These are phyloP conservation scores for Troides helena DNA, from an alignment of 2,888 invertebrate species.

Conservation along the genomic window DNA sequence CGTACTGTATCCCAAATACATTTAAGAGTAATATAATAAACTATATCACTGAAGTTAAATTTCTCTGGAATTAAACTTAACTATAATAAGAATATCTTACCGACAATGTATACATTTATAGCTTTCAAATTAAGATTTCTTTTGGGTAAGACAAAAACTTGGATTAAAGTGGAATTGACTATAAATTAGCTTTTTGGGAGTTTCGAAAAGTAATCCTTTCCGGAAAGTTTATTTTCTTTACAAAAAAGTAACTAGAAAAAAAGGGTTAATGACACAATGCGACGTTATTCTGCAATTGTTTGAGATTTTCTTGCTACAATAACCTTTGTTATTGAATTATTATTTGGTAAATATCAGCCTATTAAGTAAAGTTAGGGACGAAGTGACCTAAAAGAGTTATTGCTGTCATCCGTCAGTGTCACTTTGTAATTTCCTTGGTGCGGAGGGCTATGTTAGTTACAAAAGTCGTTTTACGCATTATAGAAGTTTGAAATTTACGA, in stretches of 20 bases:
- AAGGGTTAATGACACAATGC: conserved; percentile 16
- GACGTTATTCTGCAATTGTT: conserved; percentile 8
- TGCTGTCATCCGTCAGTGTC: conserved; percentile 73
- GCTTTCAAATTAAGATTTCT: conserved; percentile 7
- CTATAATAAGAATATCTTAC: not conserved
- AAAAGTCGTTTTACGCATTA: conserved; percentile 62
- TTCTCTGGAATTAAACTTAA: not conserved
- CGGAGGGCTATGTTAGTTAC: conserved; percentile 63
- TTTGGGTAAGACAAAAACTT: conserved; percentile 19
- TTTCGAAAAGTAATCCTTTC: conserved; percentile 23
- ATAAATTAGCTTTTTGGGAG: conserved; percentile 29
- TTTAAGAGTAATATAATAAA: conserved; percentile 2
- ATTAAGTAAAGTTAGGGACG: conserved; percentile 9
- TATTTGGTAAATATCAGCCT: not conserved
- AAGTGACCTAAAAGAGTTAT: conserved; percentile 58
- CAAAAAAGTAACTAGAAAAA: conserved; percentile 19
- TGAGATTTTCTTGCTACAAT: conserved; percentile 5
- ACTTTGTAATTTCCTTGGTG: conserved; percentile 67
- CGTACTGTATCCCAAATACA: conserved; percentile 84
- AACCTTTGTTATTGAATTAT: conserved; percentile 6
- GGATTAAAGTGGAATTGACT: conserved; percentile 27
- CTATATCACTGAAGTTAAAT: not conserved
- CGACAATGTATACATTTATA: conserved; percentile 1
- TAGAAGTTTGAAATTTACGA: conserved; percentile 46
- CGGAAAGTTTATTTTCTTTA: conserved; percentile 24